Percentiles rank a stretch among this genome's conserved stretches.
These are phyloP conservation scores for Myotis pilosus DNA, from an alignment of 2,797 vertebrate genomes.

Conservation along the genomic window DNA sequence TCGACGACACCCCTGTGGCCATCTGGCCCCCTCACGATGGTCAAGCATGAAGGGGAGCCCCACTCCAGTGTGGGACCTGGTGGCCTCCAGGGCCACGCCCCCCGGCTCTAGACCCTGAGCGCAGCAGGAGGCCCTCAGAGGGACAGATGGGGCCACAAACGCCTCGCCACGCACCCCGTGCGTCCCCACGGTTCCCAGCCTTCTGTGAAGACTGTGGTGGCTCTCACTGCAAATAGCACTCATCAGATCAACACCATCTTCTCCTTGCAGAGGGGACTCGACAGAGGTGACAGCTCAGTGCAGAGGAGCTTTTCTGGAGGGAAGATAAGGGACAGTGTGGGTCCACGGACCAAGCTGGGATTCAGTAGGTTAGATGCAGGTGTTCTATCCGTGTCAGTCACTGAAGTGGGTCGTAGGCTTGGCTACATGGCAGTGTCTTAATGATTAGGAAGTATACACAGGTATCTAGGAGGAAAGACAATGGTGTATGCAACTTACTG, in stretches of 20 bases:
- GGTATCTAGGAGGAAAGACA: background rate
- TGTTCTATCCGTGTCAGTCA: background rate
- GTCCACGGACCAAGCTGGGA: background rate
- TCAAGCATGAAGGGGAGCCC: background rate
- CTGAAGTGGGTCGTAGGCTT: background rate
- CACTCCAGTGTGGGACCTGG: background rate
- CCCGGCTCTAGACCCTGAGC: background rate
- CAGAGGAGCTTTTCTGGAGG: background rate
- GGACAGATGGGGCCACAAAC: background rate
- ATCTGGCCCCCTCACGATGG: slow-evolving; percentile 56
- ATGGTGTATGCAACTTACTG: background rate
- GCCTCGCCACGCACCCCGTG: too few species aligned
- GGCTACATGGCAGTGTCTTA: background rate
- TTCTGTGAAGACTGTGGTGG: background rate
- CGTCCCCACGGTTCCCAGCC: fast-evolving
- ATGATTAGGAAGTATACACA: background rate
- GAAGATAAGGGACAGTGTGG: background rate
- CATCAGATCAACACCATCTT: background rate
- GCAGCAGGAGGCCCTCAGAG: background rate
- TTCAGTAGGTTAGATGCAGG: background rate
- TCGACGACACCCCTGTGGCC: slow-evolving; percentile 83
- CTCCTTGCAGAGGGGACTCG: background rate
- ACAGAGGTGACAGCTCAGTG: background rate
- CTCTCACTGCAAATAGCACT: background rate
- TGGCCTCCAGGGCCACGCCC: fast-evolving